Base-by-base conservation (phyloP, 2,113 vertebrate species). In the Fulmarus glacialis region DNA sequence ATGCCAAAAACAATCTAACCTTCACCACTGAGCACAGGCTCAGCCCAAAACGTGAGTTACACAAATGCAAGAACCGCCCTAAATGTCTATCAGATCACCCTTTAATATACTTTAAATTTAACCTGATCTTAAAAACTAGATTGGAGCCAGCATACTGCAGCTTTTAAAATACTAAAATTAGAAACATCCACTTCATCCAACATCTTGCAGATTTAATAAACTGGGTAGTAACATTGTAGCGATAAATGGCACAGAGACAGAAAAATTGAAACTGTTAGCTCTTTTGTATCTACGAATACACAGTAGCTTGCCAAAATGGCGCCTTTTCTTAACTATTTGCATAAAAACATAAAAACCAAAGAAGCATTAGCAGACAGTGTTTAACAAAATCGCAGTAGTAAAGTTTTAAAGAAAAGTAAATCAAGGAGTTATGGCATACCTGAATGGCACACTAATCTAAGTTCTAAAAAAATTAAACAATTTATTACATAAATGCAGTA, bases 121-220 rank as follows among this genome's bases (percentile, higher is more conserved):
- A 85, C 30, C 60, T 43, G 77, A 43, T 15, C n/a, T 23, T 50
- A 42, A 55, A 74, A 91, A 70, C 21, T 4, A 60, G 48, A 71
- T 0, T 7, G 60, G 15, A 94, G 56, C 23, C 67, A 84, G 72
- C 1, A 2, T 9, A 10, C 0, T 38, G 42, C 52, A 77, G 45
- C 50, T 78, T 67, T 62, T 71, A 40, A 52, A 36, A 20, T 8
- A 48, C 3, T 52, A 73, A 70, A 89, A 55, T 71, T 53, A 80
- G 85, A 40, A 94, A 42, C 64, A 79, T 13, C 13, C 42, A 55
- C 60, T 53, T 58, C 56, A 50, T 21, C 45, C 53, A 71, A 30
- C 68, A 58, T 30, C 52, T 18, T 47, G 50, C 21, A 43, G 27
- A 45, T 4, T 42, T 81, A 84, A 68, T 80, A 80, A 55, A 89